Conservation (phyloP, 2,797 vertebrate species). For the Peromyscus aztecus region DNA sequence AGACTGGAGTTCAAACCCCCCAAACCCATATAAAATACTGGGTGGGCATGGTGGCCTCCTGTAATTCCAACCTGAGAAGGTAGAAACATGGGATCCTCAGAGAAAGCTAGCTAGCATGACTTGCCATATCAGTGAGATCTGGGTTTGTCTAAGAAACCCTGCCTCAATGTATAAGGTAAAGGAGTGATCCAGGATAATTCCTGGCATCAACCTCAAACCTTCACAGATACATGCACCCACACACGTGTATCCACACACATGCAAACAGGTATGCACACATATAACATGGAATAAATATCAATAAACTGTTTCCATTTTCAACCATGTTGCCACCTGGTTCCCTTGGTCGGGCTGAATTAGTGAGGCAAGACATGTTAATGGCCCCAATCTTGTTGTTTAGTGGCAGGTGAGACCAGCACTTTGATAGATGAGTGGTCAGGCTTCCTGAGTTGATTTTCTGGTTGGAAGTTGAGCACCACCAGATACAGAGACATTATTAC, state of each 20-base stretch:
- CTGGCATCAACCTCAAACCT: not conserved
- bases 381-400: not conserved
- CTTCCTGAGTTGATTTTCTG: conserved; percentile 37
- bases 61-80: not conserved
- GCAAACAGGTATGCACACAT: not conserved
- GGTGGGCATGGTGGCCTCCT: not conserved
- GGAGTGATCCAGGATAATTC: not conserved
- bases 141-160: not conserved
- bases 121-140: not conserved
- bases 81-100: not conserved
- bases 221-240: not conserved
- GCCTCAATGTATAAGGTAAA: not conserved
- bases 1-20: not conserved
- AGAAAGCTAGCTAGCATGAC: not conserved
- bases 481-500: not conserved
- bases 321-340: not conserved
- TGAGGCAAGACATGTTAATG: not conserved
- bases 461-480: conserved; percentile 17
- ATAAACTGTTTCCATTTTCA: conserved; percentile 2
- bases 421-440: not conserved
- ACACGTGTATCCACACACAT: not conserved
- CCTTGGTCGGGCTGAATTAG: not conserved
- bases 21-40: not conserved
- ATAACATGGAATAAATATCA: not conserved
- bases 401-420: not conserved